Evolutionary conservation across 2,888 invertebrate species (phyloP), one percentile per base, ranked within the genome.

Genomic region (Lamellibrachia columna): DNA sequence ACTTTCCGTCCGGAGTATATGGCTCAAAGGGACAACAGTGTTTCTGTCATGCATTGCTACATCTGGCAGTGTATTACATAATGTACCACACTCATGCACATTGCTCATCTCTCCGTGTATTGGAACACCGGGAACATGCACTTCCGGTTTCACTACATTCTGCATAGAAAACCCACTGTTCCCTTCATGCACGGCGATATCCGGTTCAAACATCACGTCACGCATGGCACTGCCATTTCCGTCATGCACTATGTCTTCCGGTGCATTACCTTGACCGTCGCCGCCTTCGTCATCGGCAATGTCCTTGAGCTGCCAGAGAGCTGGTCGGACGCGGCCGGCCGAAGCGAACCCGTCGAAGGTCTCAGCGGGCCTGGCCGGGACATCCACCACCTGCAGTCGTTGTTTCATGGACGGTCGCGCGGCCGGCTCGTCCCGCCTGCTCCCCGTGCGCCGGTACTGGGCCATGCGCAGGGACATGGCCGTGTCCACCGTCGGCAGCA

Each of bases 401-500:
- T 94, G 94, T 53, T 91, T 94, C 93, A 94, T 93, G 8, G 53
- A 60, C 52, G 28, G 60, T n/a, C 90, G 75, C 22, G 8, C 90
- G 53, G 53, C 60, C 60, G 40, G 91, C 8, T 40, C 52, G 75
- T 11, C 75, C 22, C 75, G 75, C n/a, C 75, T 15, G 6, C 28
- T 58, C n/a, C 91, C 91, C 40, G 91, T 28, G 22, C 94, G 90
- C 8, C 94, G 75, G 93, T 94, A 94, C 91, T 92, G 90, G 92
- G 94, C 94, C 93, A 94, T 92, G 40, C 94, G 91, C 60, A 94
- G 91, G 8, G 94, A 93, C 90, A 94, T 92, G 8, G 93, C 93
- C 28, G 93, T 93, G 60, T 93, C 93, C 28, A 55, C 58, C 7
- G 92, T 91, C 96, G 99, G 99, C 91, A 99, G 97, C 8, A 99